Evolutionary conservation across 2,888 invertebrate species (phyloP), one percentile per base, ranked within the genome.

Genomic region (Eremobia ochroleuca): DNA sequence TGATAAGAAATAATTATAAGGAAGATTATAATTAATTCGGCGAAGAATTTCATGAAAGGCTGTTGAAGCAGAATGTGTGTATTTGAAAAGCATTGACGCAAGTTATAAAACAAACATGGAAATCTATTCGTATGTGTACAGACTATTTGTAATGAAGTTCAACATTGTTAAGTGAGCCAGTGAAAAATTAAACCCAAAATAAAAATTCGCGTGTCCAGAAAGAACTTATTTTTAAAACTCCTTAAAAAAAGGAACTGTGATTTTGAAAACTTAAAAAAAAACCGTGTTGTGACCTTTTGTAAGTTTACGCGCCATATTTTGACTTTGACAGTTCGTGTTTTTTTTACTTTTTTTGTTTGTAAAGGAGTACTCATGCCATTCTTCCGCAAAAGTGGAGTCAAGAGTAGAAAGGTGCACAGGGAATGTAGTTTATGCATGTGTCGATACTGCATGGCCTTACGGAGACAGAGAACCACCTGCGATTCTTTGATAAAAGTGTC

Each of bases 321-420:
- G 75, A 82, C 73, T 66, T 77, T 86, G 87, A 88, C 82, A 73
- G 77, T 86, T 59, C 62, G 66, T 68, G 55, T 59, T 68, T 78
- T 82, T 77, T 55, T 8, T 18, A 79, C 52, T 52, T 66, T 76
- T 49, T 37, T 55, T 46, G 73, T 62, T 62, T 55, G 28, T 55
- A 95, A 96, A 96, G 94, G 96, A 96, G 92, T 95, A 96, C 96
- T 82, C 94, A 96, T 97, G 97, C 94, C 95, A 95, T 95, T 93
- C 95, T 93, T 94, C 87, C 88, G 90, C 86, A 91, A 90, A 90
- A 93, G 92, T 90, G 90, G 89, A 73, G 85, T 83, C 90, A 94
- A 93, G 94, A 93, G 93, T 88, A 91, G 94, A 92, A 94, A 94
- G 95, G 94, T 92, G 95, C 96, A 96, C 81, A 92, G 92, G 40